A percentile compares a stretch with the other conserved stretches of the same genome.
phyloP scores from a whole-genome alignment of 2,888 invertebrate genomes.

The Drosophila quasianomalipes region DNA sequence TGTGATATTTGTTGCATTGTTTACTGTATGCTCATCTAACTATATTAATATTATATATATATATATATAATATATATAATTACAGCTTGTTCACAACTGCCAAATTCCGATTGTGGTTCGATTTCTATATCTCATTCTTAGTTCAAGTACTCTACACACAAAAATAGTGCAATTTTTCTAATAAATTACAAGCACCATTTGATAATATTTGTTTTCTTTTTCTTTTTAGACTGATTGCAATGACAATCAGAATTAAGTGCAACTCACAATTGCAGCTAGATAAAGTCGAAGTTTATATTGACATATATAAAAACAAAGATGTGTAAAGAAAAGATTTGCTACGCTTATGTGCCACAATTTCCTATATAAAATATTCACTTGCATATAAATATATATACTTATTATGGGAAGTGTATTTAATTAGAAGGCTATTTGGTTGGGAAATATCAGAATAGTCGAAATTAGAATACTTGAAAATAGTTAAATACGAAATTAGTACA shows the following conservation, averaged over 20 bases:
- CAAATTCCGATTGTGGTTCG: background rate
- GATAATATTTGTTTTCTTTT: constrained; percentile 11
- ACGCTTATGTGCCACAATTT: background rate
- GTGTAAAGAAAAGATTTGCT: background rate
- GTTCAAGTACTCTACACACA: constrained; percentile 46
- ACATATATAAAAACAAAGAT: background rate
- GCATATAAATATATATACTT: background rate
- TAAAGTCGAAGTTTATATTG: background rate
- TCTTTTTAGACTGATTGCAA: constrained; percentile 1
- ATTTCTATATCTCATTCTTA: constrained; percentile 37
- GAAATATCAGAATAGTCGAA: background rate
- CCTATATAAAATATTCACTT: background rate
- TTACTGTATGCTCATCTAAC: background rate
- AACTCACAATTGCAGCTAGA: background rate
- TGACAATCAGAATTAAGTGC: constrained; percentile 14
- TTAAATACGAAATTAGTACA: background rate
- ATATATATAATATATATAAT: background rate
- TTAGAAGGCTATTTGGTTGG: background rate
- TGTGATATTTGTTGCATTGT: constrained; percentile 18
- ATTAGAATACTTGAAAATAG: background rate
- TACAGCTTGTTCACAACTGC: background rate
- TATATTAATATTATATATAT: background rate
- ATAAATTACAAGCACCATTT: constrained; percentile 32
- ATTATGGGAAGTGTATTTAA: background rate
- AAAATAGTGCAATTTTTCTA: constrained; percentile 17